Base-by-base conservation (phyloP, 1,140 invertebrate species). In the Colletes latitarsis region DNA sequence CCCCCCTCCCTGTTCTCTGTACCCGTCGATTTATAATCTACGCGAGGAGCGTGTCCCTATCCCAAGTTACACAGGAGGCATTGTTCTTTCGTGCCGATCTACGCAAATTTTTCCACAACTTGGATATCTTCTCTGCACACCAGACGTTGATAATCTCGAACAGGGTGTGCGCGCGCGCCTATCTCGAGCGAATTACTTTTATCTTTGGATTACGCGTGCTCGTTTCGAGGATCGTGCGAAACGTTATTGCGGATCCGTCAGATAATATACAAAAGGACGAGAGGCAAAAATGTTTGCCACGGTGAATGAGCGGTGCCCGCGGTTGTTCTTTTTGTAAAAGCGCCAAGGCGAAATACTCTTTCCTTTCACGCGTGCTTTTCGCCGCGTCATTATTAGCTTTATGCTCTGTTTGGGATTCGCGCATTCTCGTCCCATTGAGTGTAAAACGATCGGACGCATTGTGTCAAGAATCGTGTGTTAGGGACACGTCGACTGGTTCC, bases 371-470 rank as follows among this genome's bases (percentile, higher is more conserved):
- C 49, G 15, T 8, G 46, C 66, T 77, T 77, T 81, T 41, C 73
- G 74, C 66, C 43, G 17, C 64, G 79, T 81, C 79, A 81, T 79
- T 79, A 79, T 78, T 69, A 69, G 49, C 70, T 83, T 83, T 82
- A 71, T 52, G 70, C 53, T 62, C 39, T 82, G 64, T 83, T 83
- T 63, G 60, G 72, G 74, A 77, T 82, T 77, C 82, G 74, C 58
- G 72, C 52, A 81, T 63, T 71, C 78, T 64, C 68, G 49, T 63
- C 57, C 49, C 60, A 75, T 71, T 75, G 19, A 83, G 78, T 69
- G 74, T 83, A 68, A 83, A 86, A 83, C 77, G 77, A 81, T 74
- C 69, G 60, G 74, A 46, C 77, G 64, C 74, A 86, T 87, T 83
- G 84, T 86, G 81, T 81, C 49, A 69, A 58, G 73, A 69, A 83